These are phyloP conservation scores for Dendrolimus kikuchii DNA, from an alignment of 1,140 invertebrate species.

Conservation along the genomic window DNA sequence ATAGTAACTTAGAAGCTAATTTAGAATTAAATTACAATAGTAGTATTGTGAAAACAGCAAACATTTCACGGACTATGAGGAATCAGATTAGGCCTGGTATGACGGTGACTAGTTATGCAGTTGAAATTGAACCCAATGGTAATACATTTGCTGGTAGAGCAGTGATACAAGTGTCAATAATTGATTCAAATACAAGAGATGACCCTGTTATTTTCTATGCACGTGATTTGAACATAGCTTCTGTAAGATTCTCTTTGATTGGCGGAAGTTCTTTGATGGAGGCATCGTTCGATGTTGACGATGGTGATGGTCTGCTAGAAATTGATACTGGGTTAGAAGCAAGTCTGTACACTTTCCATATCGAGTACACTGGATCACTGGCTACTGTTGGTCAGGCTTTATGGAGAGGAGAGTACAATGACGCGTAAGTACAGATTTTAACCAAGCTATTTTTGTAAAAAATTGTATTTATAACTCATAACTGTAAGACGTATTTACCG, in stretches of 20 bases:
- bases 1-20: constrained; percentile 2
- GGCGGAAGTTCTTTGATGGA: constrained; percentile 15
- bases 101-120: constrained; percentile 20
- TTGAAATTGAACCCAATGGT: constrained; percentile 26
- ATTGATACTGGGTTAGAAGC: constrained; percentile 22
- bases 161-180: constrained; percentile 21
- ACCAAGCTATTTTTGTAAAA: background rate
- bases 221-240: constrained; percentile 22
- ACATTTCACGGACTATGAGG: constrained; percentile 9
- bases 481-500: no score
- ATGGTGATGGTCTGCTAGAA: constrained; percentile 28
- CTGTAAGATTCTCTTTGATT: constrained; percentile 21
- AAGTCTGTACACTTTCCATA: constrained; percentile 27
- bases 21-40: background rate
- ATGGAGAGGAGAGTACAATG: constrained; percentile 25
- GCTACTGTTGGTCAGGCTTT: constrained; percentile 22
- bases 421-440: constrained; percentile 27
- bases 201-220: constrained; percentile 31
- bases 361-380: constrained; percentile 31
- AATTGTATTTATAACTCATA: background rate
- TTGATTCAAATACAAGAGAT: constrained; percentile 22
- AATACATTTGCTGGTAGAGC: constrained; percentile 26
- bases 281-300: constrained; percentile 17
- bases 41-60: constrained; percentile 1
- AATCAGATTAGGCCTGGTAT: constrained; percentile 40